Base-by-base conservation (phyloP, 2,113 vertebrate genomes). In the Pardalotus punctatus region DNA sequence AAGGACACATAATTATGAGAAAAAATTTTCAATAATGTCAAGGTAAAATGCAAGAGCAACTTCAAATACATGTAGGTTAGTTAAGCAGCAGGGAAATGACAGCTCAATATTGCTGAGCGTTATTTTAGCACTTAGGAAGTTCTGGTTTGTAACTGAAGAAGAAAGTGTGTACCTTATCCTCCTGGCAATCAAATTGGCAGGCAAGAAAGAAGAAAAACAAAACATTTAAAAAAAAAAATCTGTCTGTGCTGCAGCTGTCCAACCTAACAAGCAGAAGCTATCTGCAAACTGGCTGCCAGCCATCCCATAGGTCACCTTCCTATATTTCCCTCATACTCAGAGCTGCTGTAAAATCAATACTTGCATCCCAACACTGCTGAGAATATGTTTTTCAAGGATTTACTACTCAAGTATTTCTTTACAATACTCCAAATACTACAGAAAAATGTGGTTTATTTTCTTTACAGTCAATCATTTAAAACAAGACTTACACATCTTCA, bases 121-220 rank as follows among this genome's bases (percentile, higher is more conserved):
- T 21, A 38, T 65, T 82, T 91, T 66, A 48, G 50, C 54, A 56
- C 69, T 67, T 65, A 73, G 47, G 62, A 79, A 81, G 22, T 35
- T 88, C 40, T 90, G 23, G 11, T 54, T 94, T 70, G 42, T 45
- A 92, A 78, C 45, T 71, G 16, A 31, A 87, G 31, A 91, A 94
- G 28, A 87, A 93, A 79, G 77, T 12, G 56, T 97, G 98, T 99
- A 99, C 99, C 99, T 99, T 99, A 97, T 99, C 99, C 98, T 99
- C 99, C 99, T 99, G 97, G 98, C 82, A 96, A 97, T 94, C 96
- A 98, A 97, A 96, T 97, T 95, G 95, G 98, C 93, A 97, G 96
- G 97, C 98, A 98, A 94, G 97, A 98, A 98, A 98, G 97, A 97
- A 98, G 97, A 97, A 87, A 97, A 92, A 94, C 35, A 93, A 65